Percentiles rank a stretch among this genome's conserved stretches.
These are phyloP conservation scores for Bradypodion ventrale DNA, from an alignment of 2,797 vertebrate species.

Conservation along the genomic window DNA sequence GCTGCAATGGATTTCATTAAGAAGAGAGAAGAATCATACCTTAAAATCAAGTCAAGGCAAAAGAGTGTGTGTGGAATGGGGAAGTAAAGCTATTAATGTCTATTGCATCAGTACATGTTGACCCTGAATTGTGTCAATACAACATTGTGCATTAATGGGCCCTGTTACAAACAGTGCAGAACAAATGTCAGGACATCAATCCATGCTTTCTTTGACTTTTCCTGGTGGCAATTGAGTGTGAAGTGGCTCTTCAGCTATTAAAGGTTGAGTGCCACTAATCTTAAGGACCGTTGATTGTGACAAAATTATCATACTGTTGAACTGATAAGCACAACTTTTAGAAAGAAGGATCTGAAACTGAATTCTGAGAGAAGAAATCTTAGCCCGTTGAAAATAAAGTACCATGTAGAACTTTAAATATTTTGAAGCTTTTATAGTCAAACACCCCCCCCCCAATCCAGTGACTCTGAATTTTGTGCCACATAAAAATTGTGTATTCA, in stretches of 20 bases:
- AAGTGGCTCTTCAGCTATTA: constrained; percentile 38
- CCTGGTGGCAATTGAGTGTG: background rate
- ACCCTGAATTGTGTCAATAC: constrained; percentile 33
- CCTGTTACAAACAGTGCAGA: constrained; percentile 16
- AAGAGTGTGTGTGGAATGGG: background rate
- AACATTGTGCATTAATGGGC: background rate
- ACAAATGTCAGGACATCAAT: constrained; percentile 30
- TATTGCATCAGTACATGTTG: constrained; percentile 1
- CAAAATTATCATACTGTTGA: constrained; percentile 36
- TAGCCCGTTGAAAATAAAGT: background rate
- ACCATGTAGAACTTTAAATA: background rate
- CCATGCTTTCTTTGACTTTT: background rate
- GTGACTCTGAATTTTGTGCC: constrained; percentile 10
- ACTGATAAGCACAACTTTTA: constrained; percentile 16
- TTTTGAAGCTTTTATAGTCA: background rate
- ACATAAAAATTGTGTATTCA: background rate
- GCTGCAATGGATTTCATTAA: background rate
- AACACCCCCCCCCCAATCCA: background rate
- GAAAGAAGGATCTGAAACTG: constrained; percentile 6
- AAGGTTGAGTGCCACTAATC: constrained; percentile 40
- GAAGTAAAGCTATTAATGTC: constrained; percentile 36
- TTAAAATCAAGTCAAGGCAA: background rate
- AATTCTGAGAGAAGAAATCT: background rate
- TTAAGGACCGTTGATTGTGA: constrained; percentile 29
- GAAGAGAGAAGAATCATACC: background rate